Conservation (phyloP, 2,113 vertebrate species). For the Rana temporaria region DNA sequence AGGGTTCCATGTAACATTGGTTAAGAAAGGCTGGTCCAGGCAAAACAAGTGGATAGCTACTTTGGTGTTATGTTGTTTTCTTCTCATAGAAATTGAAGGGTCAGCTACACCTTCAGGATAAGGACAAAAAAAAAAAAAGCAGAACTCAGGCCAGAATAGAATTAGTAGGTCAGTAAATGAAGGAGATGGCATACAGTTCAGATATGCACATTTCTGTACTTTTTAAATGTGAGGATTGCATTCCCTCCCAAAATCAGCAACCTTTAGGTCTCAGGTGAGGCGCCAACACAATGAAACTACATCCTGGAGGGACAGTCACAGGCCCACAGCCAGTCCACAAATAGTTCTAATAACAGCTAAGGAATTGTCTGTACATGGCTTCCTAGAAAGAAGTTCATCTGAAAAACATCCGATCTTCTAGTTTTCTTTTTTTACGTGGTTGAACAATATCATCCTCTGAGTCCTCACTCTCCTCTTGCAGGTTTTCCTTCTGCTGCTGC, state of each 20-base stretch:
- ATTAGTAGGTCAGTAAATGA: background rate
- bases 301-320: background rate
- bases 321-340: conserved; percentile 31
- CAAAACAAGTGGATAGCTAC: no score
- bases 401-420: conserved; percentile 73
- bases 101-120: no score
- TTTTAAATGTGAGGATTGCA: background rate
- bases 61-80: no score
- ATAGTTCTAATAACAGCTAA: conserved; percentile 22
- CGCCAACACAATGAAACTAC: background rate
- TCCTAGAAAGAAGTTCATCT: conserved; percentile 64
- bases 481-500: conserved; percentile 66
- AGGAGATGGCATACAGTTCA: background rate
- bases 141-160: no score
- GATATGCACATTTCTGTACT: no score
- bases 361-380: conserved; percentile 12
- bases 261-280: background rate
- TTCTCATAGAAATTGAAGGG: no score
- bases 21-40: no score
- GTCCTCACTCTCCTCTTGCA: conserved; percentile 70
- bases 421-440: conserved; percentile 78
- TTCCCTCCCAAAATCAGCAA: background rate
- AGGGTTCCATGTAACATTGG: no score
- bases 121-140: no score
- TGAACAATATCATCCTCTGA: conserved; percentile 76